A percentile compares a stretch with the other conserved stretches of the same genome.
These are phyloP conservation scores for Microplitis mediator DNA, from an alignment of 1,140 invertebrate genomes.

Conservation along the genomic window DNA sequence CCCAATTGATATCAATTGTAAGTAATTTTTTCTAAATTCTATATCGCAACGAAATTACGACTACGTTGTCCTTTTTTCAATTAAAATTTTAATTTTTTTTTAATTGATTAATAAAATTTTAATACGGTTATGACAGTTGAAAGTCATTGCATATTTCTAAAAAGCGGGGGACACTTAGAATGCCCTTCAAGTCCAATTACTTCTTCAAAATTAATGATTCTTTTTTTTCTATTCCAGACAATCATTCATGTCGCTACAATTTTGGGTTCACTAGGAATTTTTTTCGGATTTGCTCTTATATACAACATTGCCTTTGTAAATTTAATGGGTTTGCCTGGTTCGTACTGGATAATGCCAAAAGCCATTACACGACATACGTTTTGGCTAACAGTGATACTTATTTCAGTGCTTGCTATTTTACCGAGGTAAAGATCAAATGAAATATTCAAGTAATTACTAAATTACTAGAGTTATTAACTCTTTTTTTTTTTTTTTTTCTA, in stretches of 20 bases:
- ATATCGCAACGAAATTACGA: no score
- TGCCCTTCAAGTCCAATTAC: no score
- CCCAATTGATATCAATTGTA: no score
- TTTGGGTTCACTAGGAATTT: constrained; percentile 77
- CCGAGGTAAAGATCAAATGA: constrained; percentile 72
- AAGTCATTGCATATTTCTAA: no score
- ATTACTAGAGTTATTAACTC: constrained; percentile 5
- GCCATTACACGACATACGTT: constrained; percentile 76
- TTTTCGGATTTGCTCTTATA: constrained; percentile 83
- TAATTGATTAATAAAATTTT: no score
- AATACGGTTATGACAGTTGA: no score
- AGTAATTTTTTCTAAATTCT: no score
- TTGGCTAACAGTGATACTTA: constrained; percentile 80
- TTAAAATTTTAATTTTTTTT: no score
- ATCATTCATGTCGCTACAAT: constrained; percentile 82
- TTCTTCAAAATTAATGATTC: no score
- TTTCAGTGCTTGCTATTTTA: constrained; percentile 77
- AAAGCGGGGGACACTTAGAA: no score
- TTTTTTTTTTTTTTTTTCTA: constrained; percentile 16
- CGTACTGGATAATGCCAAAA: constrained; percentile 85
- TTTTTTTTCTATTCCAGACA: constrained; percentile 70
- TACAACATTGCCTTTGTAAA: constrained; percentile 82
- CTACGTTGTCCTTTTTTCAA: no score
- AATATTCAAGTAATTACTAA: background rate
- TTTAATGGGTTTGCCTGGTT: constrained; percentile 80